Evolutionary conservation across 2,113 vertebrate species (phyloP).

Genomic region (Setophaga kirtlandii): DNA sequence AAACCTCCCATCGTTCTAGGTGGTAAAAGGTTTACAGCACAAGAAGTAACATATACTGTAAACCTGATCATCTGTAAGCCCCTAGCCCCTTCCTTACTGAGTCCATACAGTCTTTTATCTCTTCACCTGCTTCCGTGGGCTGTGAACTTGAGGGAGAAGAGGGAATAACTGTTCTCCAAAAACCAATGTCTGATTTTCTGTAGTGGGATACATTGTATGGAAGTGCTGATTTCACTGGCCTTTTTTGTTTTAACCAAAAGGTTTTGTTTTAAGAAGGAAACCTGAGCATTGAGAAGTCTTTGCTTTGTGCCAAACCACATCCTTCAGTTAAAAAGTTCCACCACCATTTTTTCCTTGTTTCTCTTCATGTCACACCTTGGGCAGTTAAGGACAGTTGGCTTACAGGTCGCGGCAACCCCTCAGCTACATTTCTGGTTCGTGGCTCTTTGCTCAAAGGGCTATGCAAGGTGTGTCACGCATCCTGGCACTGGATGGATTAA

Average conservation of each 20-base stretch:
- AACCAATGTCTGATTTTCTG: neutral
- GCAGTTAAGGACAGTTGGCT: neutral
- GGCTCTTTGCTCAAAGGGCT: constrained; percentile 17
- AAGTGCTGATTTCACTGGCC: neutral
- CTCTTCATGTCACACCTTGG: neutral
- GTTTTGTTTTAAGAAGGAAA: neutral
- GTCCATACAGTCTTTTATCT: neutral
- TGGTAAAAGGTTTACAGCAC: constrained; percentile 29
- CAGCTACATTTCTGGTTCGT: neutral
- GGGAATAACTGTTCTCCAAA: neutral
- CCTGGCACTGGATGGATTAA: neutral
- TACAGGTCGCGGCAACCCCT: neutral
- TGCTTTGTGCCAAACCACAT: neutral
- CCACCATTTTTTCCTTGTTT: neutral
- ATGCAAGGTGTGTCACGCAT: neutral
- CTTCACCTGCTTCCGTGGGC: neutral
- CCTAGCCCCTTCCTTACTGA: neutral
- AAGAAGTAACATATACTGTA: neutral
- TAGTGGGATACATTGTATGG: neutral
- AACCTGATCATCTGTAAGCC: neutral
- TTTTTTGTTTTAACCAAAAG: neutral
- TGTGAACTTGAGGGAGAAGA: neutral
- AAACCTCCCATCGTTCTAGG: constrained; percentile 48
- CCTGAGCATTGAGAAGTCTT: neutral
- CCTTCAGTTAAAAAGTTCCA: neutral